Evolutionary conservation across 2,797 vertebrate species (phyloP), one percentile per base, ranked within the genome.

Genomic region (Oreortyx pictus): DNA sequence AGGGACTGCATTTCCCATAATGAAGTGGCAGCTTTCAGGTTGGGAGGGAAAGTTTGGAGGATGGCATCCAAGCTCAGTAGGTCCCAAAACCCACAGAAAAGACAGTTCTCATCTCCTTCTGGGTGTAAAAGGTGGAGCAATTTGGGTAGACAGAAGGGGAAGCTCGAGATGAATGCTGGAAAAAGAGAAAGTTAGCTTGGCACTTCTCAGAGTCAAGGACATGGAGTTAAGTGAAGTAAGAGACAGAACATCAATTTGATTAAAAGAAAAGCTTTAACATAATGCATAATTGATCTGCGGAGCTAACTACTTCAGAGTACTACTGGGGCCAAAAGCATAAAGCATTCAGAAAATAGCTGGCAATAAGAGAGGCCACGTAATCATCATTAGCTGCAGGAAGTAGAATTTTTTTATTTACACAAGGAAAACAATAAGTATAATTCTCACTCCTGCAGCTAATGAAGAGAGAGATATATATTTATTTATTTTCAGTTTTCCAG

Each of bases 181-280:
- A 57, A 68, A 65, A 81, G n/a, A 27, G 39, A 64, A 27, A 46
- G 61, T n/a, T 84, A 66, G 66, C 39, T n/a, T 84, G 61, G 44
- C 2, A 3, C 20, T 79, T 93, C 77, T 86, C 29, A 33, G 47
- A 76, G 61, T 83, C 76, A 86, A 79, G 67, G 71, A 39, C 62
- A 57, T 88, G 71, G 52, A 49, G 73, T 61, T 86, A 86, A 79
- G 49, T 1, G 4, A 88, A 71, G 73, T 76, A 83, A 78, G 86
- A 89, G n/a, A 67, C 37, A 78, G 71, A 76, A 76, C 29, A 74
- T 66, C 86, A 61, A 91, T 71, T 50, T 91, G 41, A 89, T 86
- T 88, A 76, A 89, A 93, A 83, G 20, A 50, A 64, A 65, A 19
- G 49, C 13, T 86, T 95, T 88, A 91, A n/a, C n/a, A 68, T 47